Percentiles rank a stretch among this genome's conserved stretches.
Conservation (phyloP, 2,113 vertebrate species). For the Puma concolor region DNA sequence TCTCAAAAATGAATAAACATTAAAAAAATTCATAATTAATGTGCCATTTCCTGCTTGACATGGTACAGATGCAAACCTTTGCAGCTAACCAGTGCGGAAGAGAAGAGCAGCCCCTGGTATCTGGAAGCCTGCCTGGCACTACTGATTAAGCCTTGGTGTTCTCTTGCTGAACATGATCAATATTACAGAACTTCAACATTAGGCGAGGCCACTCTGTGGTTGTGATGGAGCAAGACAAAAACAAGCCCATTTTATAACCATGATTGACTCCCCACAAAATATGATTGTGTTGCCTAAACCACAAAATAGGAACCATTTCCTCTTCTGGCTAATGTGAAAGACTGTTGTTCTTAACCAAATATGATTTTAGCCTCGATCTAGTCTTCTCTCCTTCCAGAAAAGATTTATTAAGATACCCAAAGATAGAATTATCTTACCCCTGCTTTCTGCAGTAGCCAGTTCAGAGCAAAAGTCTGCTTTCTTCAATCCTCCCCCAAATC, state of each 20-base stretch:
- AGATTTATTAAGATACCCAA: neutral
- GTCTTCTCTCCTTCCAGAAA: neutral
- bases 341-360: neutral
- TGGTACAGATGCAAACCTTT: neutral
- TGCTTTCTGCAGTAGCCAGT: neutral
- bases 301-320: neutral
- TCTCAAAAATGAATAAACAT: too few relatives aligned
- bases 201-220: neutral
- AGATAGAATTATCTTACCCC: neutral
- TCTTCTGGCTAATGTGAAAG: neutral
- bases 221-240: neutral
- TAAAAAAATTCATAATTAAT: neutral
- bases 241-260: neutral
- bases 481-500: neutral
- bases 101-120: neutral
- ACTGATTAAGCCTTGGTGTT: neutral
- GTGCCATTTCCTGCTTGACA: neutral
- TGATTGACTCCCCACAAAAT: neutral
- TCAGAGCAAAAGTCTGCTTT: neutral
- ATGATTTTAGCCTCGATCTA: neutral
- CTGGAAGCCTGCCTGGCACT: neutral
- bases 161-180: neutral
- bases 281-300: neutral
- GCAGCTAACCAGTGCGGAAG: neutral
- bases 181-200: neutral